These are phyloP conservation scores for Tetraodon nigroviridis DNA, from an alignment of 2,113 vertebrate species.

Conservation along the genomic window DNA sequence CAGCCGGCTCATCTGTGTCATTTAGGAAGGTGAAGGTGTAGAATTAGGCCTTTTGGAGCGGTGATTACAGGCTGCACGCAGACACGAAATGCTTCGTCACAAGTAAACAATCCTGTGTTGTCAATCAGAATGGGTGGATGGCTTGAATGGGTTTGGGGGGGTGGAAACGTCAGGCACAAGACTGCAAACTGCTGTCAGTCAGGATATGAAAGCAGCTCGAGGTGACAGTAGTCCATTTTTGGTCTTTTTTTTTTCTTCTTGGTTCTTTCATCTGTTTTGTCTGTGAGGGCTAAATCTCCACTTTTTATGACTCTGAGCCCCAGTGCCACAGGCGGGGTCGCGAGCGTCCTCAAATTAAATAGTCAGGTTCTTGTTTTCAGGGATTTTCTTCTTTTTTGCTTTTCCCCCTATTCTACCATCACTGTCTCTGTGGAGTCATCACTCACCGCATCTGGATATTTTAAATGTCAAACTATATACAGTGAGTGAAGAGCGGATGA, in stretches of 20 bases:
- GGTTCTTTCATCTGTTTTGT: conserved; percentile 22
- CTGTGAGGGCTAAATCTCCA: conserved; percentile 20
- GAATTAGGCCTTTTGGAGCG: conserved; percentile 32
- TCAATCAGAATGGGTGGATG: conserved; percentile 25
- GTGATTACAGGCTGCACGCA: conserved; percentile 31
- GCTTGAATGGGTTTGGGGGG: too few relatives aligned
- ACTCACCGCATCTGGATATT: too few relatives aligned
- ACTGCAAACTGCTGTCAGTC: conserved; percentile 48
- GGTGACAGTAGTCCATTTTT: conserved; percentile 17
- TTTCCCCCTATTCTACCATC: neutral
- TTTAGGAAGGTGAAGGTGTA: conserved; percentile 7
- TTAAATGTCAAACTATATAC: too few relatives aligned
- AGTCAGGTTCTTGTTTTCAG: conserved; percentile 19
- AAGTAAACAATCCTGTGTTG: conserved; percentile 29
- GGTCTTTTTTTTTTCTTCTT: conserved; percentile 6
- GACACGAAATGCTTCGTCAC: conserved; percentile 28
- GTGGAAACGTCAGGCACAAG: conserved; percentile 6
- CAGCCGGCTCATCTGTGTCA: conserved; percentile 28
- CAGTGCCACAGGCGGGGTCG: conserved; percentile 37
- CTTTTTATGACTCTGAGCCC: conserved; percentile 47
- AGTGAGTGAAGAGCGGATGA: too few relatives aligned
- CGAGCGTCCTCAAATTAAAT: conserved; percentile 36
- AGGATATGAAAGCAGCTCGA: conserved; percentile 17
- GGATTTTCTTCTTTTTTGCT: conserved; percentile 20
- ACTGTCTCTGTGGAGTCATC: too few relatives aligned